These are phyloP conservation scores for Hypocryptadius cinnamomeus DNA, from an alignment of 2,113 vertebrate genomes.

Conservation along the genomic window DNA sequence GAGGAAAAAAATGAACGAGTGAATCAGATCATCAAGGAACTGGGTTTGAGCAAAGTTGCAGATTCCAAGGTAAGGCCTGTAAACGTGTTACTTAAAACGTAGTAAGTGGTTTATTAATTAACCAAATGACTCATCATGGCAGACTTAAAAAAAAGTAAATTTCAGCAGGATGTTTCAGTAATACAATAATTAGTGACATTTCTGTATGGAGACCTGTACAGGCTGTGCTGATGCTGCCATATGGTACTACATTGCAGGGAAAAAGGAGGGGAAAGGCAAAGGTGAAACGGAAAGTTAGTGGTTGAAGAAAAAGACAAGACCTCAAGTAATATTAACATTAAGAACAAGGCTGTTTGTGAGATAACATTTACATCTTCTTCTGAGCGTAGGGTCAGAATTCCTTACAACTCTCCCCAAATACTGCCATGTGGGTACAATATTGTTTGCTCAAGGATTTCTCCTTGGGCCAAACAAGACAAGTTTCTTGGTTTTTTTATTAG, in stretches of 20 bases:
- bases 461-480: background rate
- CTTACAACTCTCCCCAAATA: background rate
- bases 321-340: background rate
- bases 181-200: background rate
- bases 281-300: background rate
- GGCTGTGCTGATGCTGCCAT: background rate
- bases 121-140: background rate
- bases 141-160: background rate
- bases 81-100: background rate
- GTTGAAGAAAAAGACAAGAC: background rate
- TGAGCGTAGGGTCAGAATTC: background rate
- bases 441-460: background rate
- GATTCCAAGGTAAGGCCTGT: conserved; percentile 80
- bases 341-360: background rate
- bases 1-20: conserved; percentile 81
- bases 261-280: background rate
- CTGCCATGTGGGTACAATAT: background rate
- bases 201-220: background rate
- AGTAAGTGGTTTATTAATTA: background rate
- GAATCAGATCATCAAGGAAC: conserved; percentile 78
- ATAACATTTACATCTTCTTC: background rate
- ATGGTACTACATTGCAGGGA: background rate
- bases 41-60: conserved; percentile 88
- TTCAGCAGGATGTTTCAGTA: background rate
- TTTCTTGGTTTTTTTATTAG: conserved; percentile 58